phyloP scores from a whole-genome alignment of 1,140 invertebrate species.

The Agraylea sexmaculata region DNA sequence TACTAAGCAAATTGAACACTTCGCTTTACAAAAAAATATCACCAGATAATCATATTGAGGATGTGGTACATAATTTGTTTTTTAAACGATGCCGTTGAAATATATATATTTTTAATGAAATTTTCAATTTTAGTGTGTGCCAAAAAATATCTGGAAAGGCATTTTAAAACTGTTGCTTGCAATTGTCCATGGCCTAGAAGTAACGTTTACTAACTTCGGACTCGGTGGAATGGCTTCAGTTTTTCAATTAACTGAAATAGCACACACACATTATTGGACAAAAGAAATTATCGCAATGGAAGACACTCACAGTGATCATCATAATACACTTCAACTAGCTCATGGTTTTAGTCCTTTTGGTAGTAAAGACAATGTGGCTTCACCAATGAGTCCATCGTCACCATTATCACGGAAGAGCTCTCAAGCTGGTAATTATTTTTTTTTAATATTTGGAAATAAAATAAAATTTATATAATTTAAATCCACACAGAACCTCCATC shows the following conservation, averaged over 20 bases:
- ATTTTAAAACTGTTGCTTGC: conserved; percentile 88
- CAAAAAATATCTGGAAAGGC: conserved; percentile 88
- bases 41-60: conserved; percentile 93
- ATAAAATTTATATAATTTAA: conserved; percentile 3
- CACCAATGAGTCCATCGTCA: conserved; percentile 34
- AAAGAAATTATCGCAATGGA: conserved; percentile 48
- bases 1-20: conserved; percentile 89
- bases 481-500: conserved; percentile 30
- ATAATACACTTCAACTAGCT: conserved; percentile 16
- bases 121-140: conserved; percentile 56
- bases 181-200: conserved; percentile 80
- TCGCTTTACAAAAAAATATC: conserved; percentile 87
- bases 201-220: conserved; percentile 87
- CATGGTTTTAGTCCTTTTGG: conserved; percentile 62
- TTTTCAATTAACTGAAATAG: conserved; percentile 93
- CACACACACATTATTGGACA: conserved; percentile 97
- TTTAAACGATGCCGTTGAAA: not conserved
- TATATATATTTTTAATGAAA: conserved; percentile 7
- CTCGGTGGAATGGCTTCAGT: conserved; percentile 95
- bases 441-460: too few species aligned
- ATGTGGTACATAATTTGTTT: conserved; percentile 66
- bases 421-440: conserved; percentile 27
- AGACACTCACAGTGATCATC: conserved; percentile 16
- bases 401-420: conserved; percentile 38
- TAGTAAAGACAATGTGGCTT: conserved; percentile 63